These are phyloP conservation scores for Ondatra zibethicus DNA, from an alignment of 2,113 vertebrate species.

Conservation along the genomic window DNA sequence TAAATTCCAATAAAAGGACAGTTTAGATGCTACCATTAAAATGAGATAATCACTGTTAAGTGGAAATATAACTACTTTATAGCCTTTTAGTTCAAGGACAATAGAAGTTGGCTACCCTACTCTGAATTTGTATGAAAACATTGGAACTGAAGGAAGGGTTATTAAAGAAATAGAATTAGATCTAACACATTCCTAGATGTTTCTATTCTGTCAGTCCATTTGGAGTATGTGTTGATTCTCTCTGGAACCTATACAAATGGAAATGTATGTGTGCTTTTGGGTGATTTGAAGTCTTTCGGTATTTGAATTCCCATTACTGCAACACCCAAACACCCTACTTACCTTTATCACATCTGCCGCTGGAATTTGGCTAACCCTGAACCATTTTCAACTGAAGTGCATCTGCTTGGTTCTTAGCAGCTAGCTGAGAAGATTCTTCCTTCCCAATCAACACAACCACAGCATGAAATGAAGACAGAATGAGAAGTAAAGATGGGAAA, in stretches of 20 bases:
- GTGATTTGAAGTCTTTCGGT: slow-evolving; percentile 64
- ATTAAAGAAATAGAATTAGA: slow-evolving; percentile 59
- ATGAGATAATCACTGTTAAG: slow-evolving; percentile 15
- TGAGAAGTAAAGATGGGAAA: slow-evolving; percentile 62
- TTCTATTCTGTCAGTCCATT: slow-evolving; percentile 65
- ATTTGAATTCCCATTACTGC: slow-evolving; percentile 60
- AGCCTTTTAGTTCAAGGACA: slow-evolving; percentile 41
- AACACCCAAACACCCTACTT: slow-evolving; percentile 80
- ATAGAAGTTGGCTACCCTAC: slow-evolving; percentile 5
- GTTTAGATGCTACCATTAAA: slow-evolving; percentile 24
- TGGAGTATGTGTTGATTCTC: slow-evolving; percentile 55
- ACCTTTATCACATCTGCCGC: slow-evolving; percentile 82
- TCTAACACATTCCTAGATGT: slow-evolving; percentile 58
- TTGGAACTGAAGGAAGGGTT: slow-evolving; percentile 36
- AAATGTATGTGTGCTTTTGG: slow-evolving; percentile 71
- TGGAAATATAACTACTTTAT: slow-evolving; percentile 14
- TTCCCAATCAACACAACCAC: slow-evolving; percentile 86
- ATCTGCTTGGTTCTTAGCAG: slow-evolving; percentile 85
- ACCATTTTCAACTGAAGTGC: slow-evolving; percentile 82
- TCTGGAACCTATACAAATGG: slow-evolving; percentile 67
- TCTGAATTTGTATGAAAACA: slow-evolving; percentile 24
- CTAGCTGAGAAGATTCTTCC: slow-evolving; percentile 85
- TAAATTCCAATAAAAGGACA: slow-evolving; percentile 55
- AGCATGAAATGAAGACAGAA: slow-evolving; percentile 89
- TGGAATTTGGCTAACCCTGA: slow-evolving; percentile 79